Conservation (phyloP, 2,113 vertebrate species). For the Caracal caracal region DNA sequence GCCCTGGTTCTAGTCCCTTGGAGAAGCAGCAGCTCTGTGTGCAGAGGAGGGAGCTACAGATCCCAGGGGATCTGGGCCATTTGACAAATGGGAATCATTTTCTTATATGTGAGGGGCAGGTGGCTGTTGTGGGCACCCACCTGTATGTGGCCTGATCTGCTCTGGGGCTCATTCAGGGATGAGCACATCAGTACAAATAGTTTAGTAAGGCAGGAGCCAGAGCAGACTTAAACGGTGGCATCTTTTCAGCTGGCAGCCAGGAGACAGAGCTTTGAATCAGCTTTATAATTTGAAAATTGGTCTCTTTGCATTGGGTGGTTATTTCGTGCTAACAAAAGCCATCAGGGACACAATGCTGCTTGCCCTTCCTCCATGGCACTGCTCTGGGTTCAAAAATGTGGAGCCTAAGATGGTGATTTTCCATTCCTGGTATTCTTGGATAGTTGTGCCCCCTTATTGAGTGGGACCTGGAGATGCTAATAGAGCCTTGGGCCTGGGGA, state of each 20-base stretch:
- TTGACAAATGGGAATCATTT: background rate
- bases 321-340: constrained; percentile 59
- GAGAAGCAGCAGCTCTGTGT: background rate
- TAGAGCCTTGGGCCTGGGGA: background rate
- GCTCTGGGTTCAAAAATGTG: background rate
- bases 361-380: background rate
- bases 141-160: background rate
- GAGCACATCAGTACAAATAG: background rate
- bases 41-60: background rate
- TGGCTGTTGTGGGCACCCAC: background rate
- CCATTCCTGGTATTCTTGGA: background rate
- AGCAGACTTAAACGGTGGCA: background rate
- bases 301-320: constrained; percentile 37
- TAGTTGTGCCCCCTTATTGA: background rate
- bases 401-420: background rate
- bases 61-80: background rate
- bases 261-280: constrained; percentile 60
- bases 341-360: constrained; percentile 5
- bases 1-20: background rate
- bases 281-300: constrained; percentile 76
- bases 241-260: constrained; percentile 67
- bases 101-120: background rate
- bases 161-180: background rate
- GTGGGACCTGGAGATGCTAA: background rate
- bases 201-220: background rate